A percentile compares a stretch with the other conserved stretches of the same genome.
phyloP scores from a whole-genome alignment of 2,888 invertebrate species.

The Formica aserva region DNA sequence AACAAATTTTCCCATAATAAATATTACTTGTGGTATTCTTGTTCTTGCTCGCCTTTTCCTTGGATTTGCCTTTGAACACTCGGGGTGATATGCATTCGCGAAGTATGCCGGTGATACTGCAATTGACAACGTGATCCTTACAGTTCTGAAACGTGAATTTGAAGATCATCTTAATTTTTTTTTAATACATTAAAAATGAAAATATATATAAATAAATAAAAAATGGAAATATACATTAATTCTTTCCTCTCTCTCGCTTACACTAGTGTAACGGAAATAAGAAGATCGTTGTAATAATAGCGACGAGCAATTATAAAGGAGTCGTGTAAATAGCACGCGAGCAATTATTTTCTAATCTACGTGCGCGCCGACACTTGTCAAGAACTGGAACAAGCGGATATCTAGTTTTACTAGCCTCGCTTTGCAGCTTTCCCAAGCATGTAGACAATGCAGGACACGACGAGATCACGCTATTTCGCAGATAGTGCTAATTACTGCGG shows the following conservation, averaged over 20 bases:
- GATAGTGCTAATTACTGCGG: conserved; percentile 53
- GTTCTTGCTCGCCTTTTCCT: conserved; percentile 77
- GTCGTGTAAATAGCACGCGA: conserved; percentile 53
- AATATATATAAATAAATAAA: too few species aligned
- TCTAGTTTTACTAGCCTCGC: conserved; percentile 51
- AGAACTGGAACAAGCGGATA: conserved; percentile 62
- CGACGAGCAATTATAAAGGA: conserved; percentile 1
- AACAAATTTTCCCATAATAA: neutral
- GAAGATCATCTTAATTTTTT: neutral
- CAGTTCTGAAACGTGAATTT: conserved; percentile 84
- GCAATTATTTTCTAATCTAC: conserved; percentile 61
- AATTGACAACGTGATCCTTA: conserved; percentile 87
- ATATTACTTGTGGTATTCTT: conserved; percentile 79
- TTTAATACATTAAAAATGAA: neutral
- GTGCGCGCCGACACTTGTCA: conserved; percentile 57
- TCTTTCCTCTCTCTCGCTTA: neutral
- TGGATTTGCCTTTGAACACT: conserved; percentile 78
- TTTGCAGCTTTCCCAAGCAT: conserved; percentile 40
- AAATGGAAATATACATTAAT: neutral
- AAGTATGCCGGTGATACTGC: conserved; percentile 88
- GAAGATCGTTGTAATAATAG: neutral
- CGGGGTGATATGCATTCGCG: conserved; percentile 88
- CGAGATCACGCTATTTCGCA: conserved; percentile 59
- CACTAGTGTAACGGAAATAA: neutral
- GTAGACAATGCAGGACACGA: conserved; percentile 62